phyloP scores from a whole-genome alignment of 2,797 vertebrate species.

The Mustela erminea region DNA sequence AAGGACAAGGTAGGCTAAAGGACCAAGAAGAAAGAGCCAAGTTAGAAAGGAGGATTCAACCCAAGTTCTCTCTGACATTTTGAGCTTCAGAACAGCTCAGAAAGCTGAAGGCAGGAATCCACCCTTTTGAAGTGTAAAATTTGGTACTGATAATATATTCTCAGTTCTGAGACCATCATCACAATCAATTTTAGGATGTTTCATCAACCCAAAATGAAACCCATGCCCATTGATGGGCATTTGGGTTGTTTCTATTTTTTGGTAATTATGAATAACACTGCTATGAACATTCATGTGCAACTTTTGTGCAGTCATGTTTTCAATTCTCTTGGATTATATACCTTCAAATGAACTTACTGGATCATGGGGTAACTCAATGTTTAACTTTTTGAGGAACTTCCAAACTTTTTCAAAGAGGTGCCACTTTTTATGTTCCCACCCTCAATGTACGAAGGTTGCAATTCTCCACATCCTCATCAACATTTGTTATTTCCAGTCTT shows the following conservation, averaged over 20 bases:
- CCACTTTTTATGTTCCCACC: not conserved
- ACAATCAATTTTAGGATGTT: not conserved
- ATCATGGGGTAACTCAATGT: not conserved
- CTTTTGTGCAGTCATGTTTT: not conserved
- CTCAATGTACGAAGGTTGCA: not conserved
- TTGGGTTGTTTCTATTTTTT: not conserved
- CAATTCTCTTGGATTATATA: not conserved
- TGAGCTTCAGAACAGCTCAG: not conserved
- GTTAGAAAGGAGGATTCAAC: not conserved
- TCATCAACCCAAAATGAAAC: not conserved
- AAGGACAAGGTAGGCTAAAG: not conserved
- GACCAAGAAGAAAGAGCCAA: not conserved
- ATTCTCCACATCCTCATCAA: not conserved
- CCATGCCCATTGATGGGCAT: not conserved
- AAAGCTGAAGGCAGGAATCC: not conserved
- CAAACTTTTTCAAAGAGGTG: not conserved
- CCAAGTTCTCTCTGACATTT: not conserved
- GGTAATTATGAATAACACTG: not conserved
- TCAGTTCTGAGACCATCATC: not conserved
- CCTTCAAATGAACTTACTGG: not conserved
- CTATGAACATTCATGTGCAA: not conserved
- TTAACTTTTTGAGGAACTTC: not conserved
- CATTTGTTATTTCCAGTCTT: not conserved
- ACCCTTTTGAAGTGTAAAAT: not conserved
- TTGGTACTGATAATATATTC: not conserved